Evolutionary conservation across 1,140 invertebrate genomes (phyloP).

Genomic region (Chrysomallon squamiferum): DNA sequence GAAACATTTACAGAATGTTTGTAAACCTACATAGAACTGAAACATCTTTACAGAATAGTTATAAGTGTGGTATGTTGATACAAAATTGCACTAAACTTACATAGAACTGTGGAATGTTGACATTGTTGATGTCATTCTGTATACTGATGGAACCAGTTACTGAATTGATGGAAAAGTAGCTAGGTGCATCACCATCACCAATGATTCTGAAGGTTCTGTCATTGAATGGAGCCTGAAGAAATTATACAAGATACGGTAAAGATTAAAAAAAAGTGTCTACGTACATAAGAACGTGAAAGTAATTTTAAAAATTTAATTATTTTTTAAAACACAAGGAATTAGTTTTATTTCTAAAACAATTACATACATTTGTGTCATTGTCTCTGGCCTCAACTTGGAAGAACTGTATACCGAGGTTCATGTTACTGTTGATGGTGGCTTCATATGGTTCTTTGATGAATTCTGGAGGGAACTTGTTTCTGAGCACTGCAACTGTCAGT

Average conservation of each 20-base stretch:
- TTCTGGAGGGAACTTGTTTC: conserved; percentile 38
- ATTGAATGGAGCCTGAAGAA: conserved; percentile 40
- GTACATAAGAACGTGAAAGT: no score
- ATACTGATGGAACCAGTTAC: conserved; percentile 60
- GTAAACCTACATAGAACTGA: no score
- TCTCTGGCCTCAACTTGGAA: conserved; percentile 21
- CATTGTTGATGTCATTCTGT: conserved; percentile 15
- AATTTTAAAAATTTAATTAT: no score
- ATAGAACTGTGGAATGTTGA: conserved; percentile 18
- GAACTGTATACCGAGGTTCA: conserved; percentile 10
- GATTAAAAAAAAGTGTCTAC: no score
- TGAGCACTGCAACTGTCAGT: conserved; percentile 38
- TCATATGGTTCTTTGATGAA: conserved; percentile 35
- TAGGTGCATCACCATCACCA: conserved; percentile 40
- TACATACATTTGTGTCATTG: conserved; percentile 27
- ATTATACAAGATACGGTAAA: neutral
- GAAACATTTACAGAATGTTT: no score
- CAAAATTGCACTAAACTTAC: conserved; percentile 16
- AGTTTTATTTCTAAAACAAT: no score
- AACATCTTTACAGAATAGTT: no score
- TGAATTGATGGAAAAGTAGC: conserved; percentile 80
- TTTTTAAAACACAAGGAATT: no score
- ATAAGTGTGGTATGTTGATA: no score
- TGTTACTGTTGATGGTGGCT: conserved; percentile 15
- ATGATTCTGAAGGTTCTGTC: conserved; percentile 24